Base-by-base conservation (phyloP, 2,797 vertebrate genomes). In the Serranus cabrilla region DNA sequence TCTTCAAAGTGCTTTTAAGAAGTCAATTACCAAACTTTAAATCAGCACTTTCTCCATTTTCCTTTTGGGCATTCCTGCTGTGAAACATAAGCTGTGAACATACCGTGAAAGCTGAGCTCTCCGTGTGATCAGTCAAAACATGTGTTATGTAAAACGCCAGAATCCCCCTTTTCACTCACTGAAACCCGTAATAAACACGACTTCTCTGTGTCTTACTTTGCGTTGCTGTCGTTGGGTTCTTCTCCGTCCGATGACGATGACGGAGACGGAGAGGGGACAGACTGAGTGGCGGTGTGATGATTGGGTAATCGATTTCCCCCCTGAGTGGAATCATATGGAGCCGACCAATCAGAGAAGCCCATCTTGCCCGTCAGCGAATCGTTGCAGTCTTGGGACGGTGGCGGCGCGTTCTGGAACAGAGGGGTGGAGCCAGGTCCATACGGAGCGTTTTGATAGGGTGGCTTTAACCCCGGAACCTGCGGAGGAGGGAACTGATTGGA, bases 201-300 rank as follows among this genome's bases (percentile, higher is more conserved):
- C 25, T 25, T 31, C 1, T 11, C 1, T 45, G n/a, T 4, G 7
- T 81, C 95, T 94, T 93, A 98, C 97, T 97, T 96, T 85, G 96
- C 88, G 71, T 92, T 96, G 85, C 90, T 93, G 90, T 97, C 95
- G 47, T 96, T 97, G 87, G 95, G 95, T 70, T 97, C 96, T 49
- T 98, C 97, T 89, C 94, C 96, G 71, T 97, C 96, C 7, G 96
- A 97, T 64, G 97, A 97, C 0, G 96, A 97, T 16, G 97, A 97
- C 4, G 96, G 96, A 23, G 96, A 97, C 12, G 96, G 93, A 71
- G 95, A 94, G 40, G 95, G 92, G 61, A 96, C 96, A 55, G 96
- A 94, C 84, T 95, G 95, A 71, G 91, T 68, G 81, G 82, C 84
- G 39, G 91, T 68, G 88, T 96, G 94, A 82, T 96, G 96, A 90